These are phyloP conservation scores for Mesembrinibis cayennensis DNA, from an alignment of 2,113 vertebrate genomes.

Conservation along the genomic window DNA sequence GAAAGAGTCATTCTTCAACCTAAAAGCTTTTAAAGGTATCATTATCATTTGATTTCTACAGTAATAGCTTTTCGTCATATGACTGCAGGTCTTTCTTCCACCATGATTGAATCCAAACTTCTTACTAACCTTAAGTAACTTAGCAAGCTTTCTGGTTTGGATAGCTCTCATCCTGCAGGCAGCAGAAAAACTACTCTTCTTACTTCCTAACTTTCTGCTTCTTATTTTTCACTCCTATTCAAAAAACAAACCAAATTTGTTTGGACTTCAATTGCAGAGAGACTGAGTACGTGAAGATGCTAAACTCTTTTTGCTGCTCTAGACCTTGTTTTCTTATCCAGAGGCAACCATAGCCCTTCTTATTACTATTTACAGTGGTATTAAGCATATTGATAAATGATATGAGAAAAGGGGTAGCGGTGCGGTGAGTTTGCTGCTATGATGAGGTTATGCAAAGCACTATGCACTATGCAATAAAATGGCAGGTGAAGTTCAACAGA, in stretches of 20 bases:
- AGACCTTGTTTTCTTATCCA: not conserved
- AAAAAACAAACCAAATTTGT: not conserved
- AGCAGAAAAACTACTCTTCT: not conserved
- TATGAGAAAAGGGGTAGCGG: not conserved
- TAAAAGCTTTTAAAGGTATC: not conserved
- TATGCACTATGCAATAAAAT: not conserved
- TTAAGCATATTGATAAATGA: not conserved
- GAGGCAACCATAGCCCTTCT: not conserved
- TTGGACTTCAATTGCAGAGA: not conserved
- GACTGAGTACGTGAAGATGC: not conserved
- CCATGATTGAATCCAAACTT: not conserved
- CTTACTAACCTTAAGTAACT: not conserved
- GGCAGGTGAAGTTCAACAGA: not conserved
- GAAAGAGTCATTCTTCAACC: not conserved
- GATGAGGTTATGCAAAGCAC: not conserved
- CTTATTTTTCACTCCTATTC: not conserved
- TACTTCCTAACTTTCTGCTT: not conserved
- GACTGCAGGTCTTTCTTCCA: not conserved
- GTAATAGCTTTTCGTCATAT: not conserved
- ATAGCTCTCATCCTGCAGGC: not conserved
- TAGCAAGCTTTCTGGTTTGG: not conserved
- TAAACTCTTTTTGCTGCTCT: not conserved
- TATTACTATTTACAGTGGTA: not conserved
- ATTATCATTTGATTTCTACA: not conserved
- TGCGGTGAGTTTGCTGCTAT: not conserved